Percentiles rank a stretch among this genome's conserved stretches.
These are phyloP conservation scores for Psylliodes chrysocephalus DNA, from an alignment of 2,888 invertebrate genomes.

Conservation along the genomic window DNA sequence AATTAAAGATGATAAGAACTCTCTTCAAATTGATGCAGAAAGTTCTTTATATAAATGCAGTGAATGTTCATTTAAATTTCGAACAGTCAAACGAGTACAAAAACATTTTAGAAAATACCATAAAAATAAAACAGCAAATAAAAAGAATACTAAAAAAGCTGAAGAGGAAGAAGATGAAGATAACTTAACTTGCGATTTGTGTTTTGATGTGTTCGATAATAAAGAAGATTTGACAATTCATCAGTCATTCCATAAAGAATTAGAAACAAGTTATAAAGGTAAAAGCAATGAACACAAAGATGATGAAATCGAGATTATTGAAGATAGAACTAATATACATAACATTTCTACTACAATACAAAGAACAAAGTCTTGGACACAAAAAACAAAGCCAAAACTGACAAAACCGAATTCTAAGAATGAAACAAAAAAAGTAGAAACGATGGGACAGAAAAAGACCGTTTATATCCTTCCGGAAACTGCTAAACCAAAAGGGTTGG, in stretches of 20 bases:
- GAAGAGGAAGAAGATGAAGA: neutral
- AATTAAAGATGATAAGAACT: too few relatives aligned
- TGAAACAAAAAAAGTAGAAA: too few relatives aligned
- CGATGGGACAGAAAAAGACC: too few relatives aligned
- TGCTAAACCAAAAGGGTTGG: neutral
- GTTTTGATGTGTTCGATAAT: constrained; percentile 44
- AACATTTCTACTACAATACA: neutral
- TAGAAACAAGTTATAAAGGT: constrained; percentile 2
- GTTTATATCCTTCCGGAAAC: neutral
- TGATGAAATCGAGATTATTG: neutral
- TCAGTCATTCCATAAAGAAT: constrained; percentile 43
- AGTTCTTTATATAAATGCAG: too few relatives aligned
- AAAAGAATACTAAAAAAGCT: neutral
- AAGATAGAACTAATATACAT: neutral
- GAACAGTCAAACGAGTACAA: too few relatives aligned
- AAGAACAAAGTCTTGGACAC: too few relatives aligned
- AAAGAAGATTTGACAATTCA: constrained; percentile 43
- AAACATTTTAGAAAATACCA: too few relatives aligned
- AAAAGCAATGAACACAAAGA: neutral
- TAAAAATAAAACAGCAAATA: neutral
- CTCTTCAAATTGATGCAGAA: too few relatives aligned
- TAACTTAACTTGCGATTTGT: constrained; percentile 43
- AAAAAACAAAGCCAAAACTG: too few relatives aligned
- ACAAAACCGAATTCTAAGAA: too few relatives aligned
- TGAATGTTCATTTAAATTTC: too few relatives aligned